Evolutionary conservation across 2,888 invertebrate species (phyloP).

Genomic region (Amiota minor): DNA sequence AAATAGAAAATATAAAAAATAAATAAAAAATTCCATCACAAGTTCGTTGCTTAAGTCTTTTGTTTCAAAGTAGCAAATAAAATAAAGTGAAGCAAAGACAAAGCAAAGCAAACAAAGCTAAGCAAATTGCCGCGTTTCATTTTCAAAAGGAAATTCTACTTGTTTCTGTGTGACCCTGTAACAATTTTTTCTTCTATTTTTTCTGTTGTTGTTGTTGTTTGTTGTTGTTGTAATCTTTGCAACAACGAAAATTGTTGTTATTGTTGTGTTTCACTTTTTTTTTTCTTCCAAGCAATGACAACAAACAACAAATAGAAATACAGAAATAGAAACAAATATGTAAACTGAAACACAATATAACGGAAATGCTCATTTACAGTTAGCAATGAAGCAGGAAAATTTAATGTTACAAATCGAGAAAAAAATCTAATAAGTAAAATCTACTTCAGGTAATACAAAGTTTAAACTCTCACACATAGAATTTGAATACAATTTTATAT

Average conservation of each 20-base stretch:
- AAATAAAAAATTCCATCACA: slow-evolving; percentile 30
- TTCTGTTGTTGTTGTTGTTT: slow-evolving; percentile 28
- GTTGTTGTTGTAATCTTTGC: slow-evolving; percentile 25
- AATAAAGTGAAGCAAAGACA: not conserved
- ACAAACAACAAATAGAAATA: slow-evolving; percentile 21
- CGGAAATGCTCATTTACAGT: slow-evolving; percentile 41
- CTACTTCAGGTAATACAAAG: too few relatives aligned
- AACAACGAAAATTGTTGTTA: slow-evolving; percentile 2
- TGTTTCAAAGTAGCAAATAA: slow-evolving; percentile 39
- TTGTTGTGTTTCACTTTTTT: slow-evolving; percentile 28
- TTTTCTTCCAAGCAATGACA: slow-evolving; percentile 26
- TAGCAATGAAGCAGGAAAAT: slow-evolving; percentile 9
- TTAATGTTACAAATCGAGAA: slow-evolving; percentile 28
- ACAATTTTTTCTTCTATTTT: slow-evolving; percentile 52
- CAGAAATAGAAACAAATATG: slow-evolving; percentile 13
- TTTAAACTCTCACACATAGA: too few relatives aligned
- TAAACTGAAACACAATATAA: slow-evolving; percentile 15
- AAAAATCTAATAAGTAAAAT: too few relatives aligned
- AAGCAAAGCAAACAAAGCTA: slow-evolving; percentile 22
- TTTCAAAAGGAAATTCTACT: slow-evolving; percentile 58
- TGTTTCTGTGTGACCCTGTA: slow-evolving; percentile 57
- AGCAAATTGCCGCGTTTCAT: not conserved
- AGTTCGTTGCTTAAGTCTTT: slow-evolving; percentile 63
- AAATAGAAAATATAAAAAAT: too few relatives aligned
- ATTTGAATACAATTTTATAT: too few relatives aligned